A percentile compares a stretch with the other conserved stretches of the same genome.
Evolutionary conservation across 2,113 vertebrate species (phyloP).

Genomic region (Lophochroa leadbeateri): DNA sequence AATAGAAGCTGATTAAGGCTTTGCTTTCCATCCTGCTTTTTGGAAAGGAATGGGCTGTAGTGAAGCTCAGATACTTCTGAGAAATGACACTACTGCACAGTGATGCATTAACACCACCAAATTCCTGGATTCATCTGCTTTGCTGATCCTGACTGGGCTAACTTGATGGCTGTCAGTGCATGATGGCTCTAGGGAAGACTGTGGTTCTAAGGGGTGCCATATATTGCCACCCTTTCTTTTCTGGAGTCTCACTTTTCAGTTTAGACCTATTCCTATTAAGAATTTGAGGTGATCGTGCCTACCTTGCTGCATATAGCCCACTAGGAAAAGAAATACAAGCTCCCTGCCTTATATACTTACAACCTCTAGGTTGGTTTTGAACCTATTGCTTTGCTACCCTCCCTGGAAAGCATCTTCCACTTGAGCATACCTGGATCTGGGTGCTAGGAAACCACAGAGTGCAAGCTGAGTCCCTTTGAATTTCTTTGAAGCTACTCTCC

Average conservation of each 20-base stretch:
- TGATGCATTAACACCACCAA: neutral
- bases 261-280: neutral
- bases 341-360: neutral
- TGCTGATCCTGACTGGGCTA: neutral
- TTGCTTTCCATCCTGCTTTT: neutral
- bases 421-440: neutral
- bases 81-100: neutral
- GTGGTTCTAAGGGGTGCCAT: neutral
- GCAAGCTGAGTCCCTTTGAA: neutral
- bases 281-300: neutral
- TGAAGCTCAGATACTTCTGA: neutral
- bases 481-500: neutral
- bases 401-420: neutral
- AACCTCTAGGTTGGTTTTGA: neutral
- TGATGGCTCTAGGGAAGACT: neutral
- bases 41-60: neutral
- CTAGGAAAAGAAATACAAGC: neutral
- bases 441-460: neutral
- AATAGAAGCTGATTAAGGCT: constrained; percentile 5
- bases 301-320: neutral
- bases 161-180: neutral
- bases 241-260: neutral
- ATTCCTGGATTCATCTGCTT: neutral
- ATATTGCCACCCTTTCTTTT: neutral
- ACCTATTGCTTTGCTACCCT: neutral